These are phyloP conservation scores for Gymnoscopelus braueri DNA, from an alignment of 2,797 vertebrate genomes.

Conservation along the genomic window DNA sequence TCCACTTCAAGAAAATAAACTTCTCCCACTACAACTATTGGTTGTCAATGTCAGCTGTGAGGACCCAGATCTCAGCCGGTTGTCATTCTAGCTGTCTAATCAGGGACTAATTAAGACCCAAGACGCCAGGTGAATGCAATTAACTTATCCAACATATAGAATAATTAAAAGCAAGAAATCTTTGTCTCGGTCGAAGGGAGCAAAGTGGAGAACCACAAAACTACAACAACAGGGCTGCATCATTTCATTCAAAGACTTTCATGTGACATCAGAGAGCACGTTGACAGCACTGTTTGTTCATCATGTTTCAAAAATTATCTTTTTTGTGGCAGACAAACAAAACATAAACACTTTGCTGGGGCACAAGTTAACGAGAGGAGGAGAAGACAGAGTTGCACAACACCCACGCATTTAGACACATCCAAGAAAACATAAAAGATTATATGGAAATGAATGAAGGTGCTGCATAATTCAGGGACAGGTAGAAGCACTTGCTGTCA, in stretches of 20 bases:
- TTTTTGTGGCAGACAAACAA: constrained; percentile 26
- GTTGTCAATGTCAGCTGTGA: too few relatives aligned
- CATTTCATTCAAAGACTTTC: not conserved
- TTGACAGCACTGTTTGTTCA: constrained; percentile 2
- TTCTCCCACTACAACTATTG: too few relatives aligned
- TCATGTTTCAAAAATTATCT: constrained; percentile 16
- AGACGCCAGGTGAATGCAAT: too few relatives aligned
- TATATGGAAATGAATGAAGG: constrained; percentile 51
- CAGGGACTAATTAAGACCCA: too few relatives aligned
- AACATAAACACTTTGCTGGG: constrained; percentile 5
- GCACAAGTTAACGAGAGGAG: not conserved
- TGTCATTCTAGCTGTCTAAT: too few relatives aligned
- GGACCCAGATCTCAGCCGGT: too few relatives aligned
- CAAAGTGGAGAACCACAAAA: too few relatives aligned
- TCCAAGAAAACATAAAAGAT: constrained; percentile 33
- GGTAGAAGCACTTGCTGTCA: constrained; percentile 32
- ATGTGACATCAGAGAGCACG: constrained; percentile 6
- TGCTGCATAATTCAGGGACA: constrained; percentile 58
- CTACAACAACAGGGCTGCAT: too few relatives aligned
- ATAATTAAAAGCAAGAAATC: too few relatives aligned
- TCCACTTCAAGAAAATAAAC: too few relatives aligned
- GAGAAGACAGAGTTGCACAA: constrained; percentile 27
- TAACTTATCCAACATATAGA: too few relatives aligned
- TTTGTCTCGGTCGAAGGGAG: too few relatives aligned
- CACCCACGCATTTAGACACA: constrained; percentile 32